Base-by-base conservation (phyloP, 2,888 invertebrate species). In the Choreutis nemorana region DNA sequence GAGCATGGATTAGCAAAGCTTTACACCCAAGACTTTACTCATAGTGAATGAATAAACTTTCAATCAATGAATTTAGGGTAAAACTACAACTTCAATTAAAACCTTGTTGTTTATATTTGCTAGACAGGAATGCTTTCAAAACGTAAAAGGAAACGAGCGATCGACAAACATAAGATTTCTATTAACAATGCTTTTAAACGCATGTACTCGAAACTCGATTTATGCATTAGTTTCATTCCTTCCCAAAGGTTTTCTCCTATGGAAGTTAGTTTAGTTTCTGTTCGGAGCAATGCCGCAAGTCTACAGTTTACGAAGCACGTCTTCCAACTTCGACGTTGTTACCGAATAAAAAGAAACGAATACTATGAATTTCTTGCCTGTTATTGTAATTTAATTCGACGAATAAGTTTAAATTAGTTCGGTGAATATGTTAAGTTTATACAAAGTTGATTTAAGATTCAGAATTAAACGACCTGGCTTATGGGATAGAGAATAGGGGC, bases 31-130 rank as follows among this genome's bases (percentile, higher is more conserved):
- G 46, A 58, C 52, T 68, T 65, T 63, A 59, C 55, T 64, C 56
- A 53, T 49, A 44, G 57, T 49, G 54, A 44, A 55, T 52, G 55
- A 54, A 55, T 68, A 67, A 72, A 67, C 63, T 65, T 59, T 55
- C 62, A 67, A 46, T 48, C 46, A 42, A 64, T 54, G 57, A 56
- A 67, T 65, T 57, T 56, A 61, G 61, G 55, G 49, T 61, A 62
- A 56, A 50, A 34, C 41, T 39, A 38, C 42, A 41, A 30, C 34
- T 30, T 35, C 40, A 41, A 48, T 51, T 48, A 47, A 50, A 50
- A 44, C 42, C 35, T 35, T 40, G 39, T 45, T 28, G 30, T 14
- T 30, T 23, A 30, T 26, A 27, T 14, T 26, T 26, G n/a, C n/a
- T n/a, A n/a, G n/a, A n/a, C n/a, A n/a, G n/a, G n/a, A n/a, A n/a